phyloP scores from a whole-genome alignment of 2,888 invertebrate species.

The Cryptocephalus moraei region DNA sequence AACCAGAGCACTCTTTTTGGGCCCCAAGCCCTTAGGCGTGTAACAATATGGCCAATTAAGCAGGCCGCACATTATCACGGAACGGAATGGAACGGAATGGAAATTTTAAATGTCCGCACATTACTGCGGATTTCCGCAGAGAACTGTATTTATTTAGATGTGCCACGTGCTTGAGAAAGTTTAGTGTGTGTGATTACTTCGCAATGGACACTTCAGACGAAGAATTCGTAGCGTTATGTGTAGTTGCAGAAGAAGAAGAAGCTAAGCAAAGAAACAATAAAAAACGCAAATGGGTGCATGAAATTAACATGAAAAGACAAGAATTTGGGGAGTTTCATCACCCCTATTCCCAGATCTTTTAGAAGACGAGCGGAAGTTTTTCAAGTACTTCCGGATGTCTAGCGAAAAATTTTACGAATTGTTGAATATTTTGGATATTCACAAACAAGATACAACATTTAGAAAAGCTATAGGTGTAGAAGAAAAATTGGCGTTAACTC shows the following conservation, averaged over 20 bases:
- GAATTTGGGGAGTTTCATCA: slow-evolving; percentile 3
- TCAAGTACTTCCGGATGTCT: slow-evolving; percentile 6
- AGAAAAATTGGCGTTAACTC: slow-evolving; percentile 6
- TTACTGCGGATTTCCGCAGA: slow-evolving; percentile 1
- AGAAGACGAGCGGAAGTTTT: slow-evolving; percentile 5
- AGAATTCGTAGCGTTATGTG: slow-evolving; percentile 3
- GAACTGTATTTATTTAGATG: not conserved
- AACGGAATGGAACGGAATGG: not conserved
- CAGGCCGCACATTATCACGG: not conserved
- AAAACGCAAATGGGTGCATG: not conserved
- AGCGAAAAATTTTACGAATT: slow-evolving; percentile 5
- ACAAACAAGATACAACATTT: slow-evolving; percentile 7
- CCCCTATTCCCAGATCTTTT: slow-evolving; percentile 2
- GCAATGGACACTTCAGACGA: slow-evolving; percentile 4
- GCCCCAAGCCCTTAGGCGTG: too few relatives aligned
- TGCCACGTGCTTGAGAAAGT: not conserved
- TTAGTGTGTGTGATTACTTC: slow-evolving; percentile 3
- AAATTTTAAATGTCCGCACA: not conserved
- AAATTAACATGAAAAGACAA: slow-evolving; percentile 1
- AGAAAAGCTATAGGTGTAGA: slow-evolving; percentile 7
- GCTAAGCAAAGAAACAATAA: not conserved
- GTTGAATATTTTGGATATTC: slow-evolving; percentile 4
- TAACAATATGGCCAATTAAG: not conserved
- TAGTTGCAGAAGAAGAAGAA: slow-evolving; percentile 2
- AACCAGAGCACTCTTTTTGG: too few relatives aligned